phyloP scores from a whole-genome alignment of 2,113 vertebrate species.

The Crotalus tigris region DNA sequence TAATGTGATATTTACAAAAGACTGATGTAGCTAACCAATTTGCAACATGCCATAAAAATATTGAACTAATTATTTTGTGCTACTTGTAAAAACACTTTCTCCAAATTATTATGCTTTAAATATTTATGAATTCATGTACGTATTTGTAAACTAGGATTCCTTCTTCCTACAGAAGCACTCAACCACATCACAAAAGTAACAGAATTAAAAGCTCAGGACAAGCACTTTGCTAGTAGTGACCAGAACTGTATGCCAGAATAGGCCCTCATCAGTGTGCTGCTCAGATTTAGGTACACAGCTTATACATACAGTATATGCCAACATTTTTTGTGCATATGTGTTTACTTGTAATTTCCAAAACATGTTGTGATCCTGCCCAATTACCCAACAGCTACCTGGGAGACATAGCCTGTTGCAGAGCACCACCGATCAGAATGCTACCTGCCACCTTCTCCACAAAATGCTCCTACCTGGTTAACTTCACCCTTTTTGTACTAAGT shows the following conservation, averaged over 20 bases:
- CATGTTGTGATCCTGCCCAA: not conserved
- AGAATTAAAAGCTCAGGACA: not conserved
- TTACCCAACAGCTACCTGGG: not conserved
- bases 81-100: not conserved
- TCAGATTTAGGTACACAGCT: not conserved
- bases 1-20: not conserved
- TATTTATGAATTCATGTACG: not conserved
- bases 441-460: not conserved
- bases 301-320: not conserved
- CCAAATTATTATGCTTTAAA: not conserved
- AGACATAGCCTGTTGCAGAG: not conserved
- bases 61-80: not conserved
- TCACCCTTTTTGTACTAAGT: not conserved
- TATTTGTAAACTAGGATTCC: not conserved
- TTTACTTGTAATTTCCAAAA: not conserved
- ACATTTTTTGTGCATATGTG: not conserved
- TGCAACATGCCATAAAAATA: conserved; percentile 5
- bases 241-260: not conserved
- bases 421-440: not conserved
- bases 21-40: not conserved
- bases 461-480: not conserved
- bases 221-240: not conserved
- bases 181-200: not conserved
- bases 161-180: not conserved
- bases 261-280: not conserved